Base-by-base conservation (phyloP, 2,888 invertebrate genomes). In the Pinctada fucata region DNA sequence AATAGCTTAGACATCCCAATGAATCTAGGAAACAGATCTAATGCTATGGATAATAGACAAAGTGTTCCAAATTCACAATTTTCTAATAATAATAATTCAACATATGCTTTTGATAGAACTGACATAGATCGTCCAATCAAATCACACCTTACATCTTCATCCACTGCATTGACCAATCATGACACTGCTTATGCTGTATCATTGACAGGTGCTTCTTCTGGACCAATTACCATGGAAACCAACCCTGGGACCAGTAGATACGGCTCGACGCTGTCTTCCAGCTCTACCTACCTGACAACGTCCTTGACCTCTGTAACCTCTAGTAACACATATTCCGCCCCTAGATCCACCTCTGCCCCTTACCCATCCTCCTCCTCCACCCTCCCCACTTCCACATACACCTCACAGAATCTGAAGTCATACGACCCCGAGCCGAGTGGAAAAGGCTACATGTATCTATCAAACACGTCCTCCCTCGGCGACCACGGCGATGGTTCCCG, bases 371-470 rank as follows among this genome's bases (percentile, higher is more conserved):
- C 83, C 70, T 82, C 80, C n/a, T n/a, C n/a, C 64, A 76, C 81
- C 31, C 80, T 82, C 72, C 48, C 66, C 48, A 68, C 75, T 13
- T 75, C 82, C 65, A 50, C 79, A 16, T 65, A 64, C 50, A 49
- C 70, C 45, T 58, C 68, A 10, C 13, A 31, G 16, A 48, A 47
- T 13, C 50, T 52, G 48, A 85, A 85, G 66, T 79, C 82, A 16
- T 72, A 84, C 69, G 84, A 85, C 74, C 80, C 83, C 0, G 86
- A 85, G 69, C 67, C 85, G n/a, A 76, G 75, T 72, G 69, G 58
- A 58, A 75, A 49, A 50, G 82, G 82, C 70, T 88, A 84, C 76
- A 89, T 88, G 72, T 89, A 89, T 71, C 83, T 87, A 31, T 89
- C 89, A 8, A 88, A 87, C 79, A 80, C 83, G 8, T 87, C 87